These are phyloP conservation scores for Nyctibius bracteatus DNA, from an alignment of 2,113 vertebrate species.

Conservation along the genomic window DNA sequence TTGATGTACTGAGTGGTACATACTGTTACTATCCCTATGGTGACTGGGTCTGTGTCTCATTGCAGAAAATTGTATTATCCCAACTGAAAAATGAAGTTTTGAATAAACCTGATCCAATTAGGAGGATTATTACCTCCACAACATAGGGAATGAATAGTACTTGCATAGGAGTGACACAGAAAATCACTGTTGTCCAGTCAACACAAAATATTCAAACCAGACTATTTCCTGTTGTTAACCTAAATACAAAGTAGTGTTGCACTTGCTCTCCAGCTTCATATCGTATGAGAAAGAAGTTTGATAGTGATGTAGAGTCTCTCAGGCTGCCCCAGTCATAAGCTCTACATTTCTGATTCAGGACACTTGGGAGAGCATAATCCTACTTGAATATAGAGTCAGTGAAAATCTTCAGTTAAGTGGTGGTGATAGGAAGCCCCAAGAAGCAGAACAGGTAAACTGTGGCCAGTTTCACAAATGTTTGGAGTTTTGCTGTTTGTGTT, in stretches of 20 bases:
- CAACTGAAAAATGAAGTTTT: not conserved
- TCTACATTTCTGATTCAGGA: not conserved
- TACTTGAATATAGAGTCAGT: not conserved
- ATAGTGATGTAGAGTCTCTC: not conserved
- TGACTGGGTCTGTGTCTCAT: not conserved
- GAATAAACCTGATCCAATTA: not conserved
- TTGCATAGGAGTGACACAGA: not conserved
- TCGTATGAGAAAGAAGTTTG: not conserved
- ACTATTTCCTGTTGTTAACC: not conserved
- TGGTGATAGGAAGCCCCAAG: not conserved
- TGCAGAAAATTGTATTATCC: not conserved
- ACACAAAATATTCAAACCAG: not conserved
- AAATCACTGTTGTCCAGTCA: not conserved
- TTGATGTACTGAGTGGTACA: not conserved
- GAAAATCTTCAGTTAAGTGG: not conserved
- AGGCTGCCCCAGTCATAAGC: not conserved
- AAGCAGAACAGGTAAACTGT: not conserved
- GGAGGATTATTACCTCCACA: not conserved
- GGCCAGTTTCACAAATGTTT: not conserved
- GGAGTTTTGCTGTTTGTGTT: not conserved
- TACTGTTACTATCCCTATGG: not conserved
- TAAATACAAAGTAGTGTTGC: not conserved
- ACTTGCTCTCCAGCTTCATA: not conserved
- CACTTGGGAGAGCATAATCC: not conserved
- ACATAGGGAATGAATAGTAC: rapidly evolving